phyloP scores from a whole-genome alignment of 2,113 vertebrate species.

The Pituophis catenifer region DNA sequence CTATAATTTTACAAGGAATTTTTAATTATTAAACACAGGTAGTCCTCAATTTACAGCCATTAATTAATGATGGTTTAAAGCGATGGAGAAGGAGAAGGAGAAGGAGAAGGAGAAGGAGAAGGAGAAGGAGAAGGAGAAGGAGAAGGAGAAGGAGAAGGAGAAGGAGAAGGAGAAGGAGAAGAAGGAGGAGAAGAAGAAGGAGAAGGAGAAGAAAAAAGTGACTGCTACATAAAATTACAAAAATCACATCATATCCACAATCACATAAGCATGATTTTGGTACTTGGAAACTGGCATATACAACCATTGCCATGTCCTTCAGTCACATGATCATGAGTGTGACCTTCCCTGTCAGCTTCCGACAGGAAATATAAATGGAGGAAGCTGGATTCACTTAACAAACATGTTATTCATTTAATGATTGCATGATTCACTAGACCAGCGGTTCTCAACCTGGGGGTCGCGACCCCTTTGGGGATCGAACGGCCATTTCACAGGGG shows the following conservation, averaged over 20 bases:
- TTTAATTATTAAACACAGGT: too few species aligned
- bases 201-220: background rate
- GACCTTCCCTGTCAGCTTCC: background rate
- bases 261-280: background rate
- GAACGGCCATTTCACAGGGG: too few species aligned
- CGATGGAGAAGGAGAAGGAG: too few species aligned
- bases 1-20: background rate
- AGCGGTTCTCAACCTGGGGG: too few species aligned
- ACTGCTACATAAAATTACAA: background rate
- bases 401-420: background rate
- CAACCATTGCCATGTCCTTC: background rate
- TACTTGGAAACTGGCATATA: background rate
- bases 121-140: too few species aligned
- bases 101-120: too few species aligned
- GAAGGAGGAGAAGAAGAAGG: too few species aligned
- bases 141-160: too few species aligned
- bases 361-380: background rate
- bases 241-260: background rate
- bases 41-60: too few species aligned
- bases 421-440: background rate
- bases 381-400: background rate
- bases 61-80: too few species aligned
- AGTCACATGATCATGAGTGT: background rate
- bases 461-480: too few species aligned
- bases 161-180: too few species aligned